Conservation (phyloP, 2,888 invertebrate species). For the Mesochorus sp. region DNA sequence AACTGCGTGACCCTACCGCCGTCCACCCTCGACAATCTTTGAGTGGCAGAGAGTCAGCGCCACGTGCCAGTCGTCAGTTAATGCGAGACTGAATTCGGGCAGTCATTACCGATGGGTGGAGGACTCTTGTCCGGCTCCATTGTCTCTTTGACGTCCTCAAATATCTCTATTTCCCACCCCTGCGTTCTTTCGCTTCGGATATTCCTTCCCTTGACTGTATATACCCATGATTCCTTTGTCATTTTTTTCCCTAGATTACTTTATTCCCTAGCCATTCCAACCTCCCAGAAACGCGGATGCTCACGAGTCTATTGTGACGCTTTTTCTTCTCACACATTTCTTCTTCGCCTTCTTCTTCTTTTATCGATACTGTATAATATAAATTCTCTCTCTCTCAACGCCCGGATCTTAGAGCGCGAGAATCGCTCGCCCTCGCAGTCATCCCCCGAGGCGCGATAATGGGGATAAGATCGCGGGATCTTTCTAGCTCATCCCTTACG, state of each 20-base stretch:
- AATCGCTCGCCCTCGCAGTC: conserved; percentile 58
- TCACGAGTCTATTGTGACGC: background rate
- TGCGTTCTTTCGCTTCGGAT: conserved; percentile 3
- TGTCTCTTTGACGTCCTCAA: conserved; percentile 19
- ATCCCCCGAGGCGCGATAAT: conserved; percentile 69
- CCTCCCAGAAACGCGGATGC: background rate
- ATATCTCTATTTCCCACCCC: conserved; percentile 22
- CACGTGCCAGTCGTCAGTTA: conserved; percentile 42
- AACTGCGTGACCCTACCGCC: background rate
- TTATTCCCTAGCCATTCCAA: background rate
- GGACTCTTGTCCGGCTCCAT: conserved; percentile 21
- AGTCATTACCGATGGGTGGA: conserved; percentile 37
- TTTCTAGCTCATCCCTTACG: conserved; percentile 70
- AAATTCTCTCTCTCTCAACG: conserved; percentile 17
- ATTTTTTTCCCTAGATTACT: background rate
- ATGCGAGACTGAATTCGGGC: conserved; percentile 21
- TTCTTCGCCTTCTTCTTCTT: too few species aligned
- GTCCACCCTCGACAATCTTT: conserved; percentile 32
- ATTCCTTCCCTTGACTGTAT: background rate
- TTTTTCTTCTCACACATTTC: conserved; percentile 4
- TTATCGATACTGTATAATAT: background rate
- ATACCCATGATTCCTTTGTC: background rate
- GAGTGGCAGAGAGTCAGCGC: background rate
- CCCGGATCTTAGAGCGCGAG: too few species aligned
- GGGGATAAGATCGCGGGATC: conserved; percentile 72